A percentile compares a stretch with the other conserved stretches of the same genome.
Conservation (phyloP, 2,797 vertebrate genomes). For the Gila robusta region DNA sequence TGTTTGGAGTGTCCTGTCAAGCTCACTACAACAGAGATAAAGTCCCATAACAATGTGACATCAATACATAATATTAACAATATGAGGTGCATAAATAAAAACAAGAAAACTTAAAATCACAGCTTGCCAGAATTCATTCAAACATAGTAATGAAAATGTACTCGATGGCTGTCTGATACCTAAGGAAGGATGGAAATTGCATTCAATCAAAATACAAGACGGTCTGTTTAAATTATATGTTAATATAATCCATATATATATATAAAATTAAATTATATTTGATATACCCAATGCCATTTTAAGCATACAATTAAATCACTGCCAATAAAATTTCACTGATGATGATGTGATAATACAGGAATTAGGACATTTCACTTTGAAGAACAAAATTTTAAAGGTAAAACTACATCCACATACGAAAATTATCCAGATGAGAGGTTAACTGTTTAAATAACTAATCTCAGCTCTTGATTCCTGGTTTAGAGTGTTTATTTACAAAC, state of each 20-base stretch:
- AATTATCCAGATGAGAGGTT: neutral
- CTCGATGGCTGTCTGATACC: neutral
- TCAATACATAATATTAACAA: constrained; percentile 19
- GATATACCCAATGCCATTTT: neutral
- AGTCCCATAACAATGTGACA: neutral
- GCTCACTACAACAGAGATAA: constrained; percentile 83
- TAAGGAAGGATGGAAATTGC: neutral
- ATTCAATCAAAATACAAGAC: neutral
- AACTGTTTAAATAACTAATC: neutral
- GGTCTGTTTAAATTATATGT: too few species aligned
- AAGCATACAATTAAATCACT: neutral
- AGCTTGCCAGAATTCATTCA: neutral
- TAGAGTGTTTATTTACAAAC: neutral
- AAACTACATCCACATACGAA: neutral
- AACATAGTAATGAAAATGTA: neutral
- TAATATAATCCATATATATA: too few species aligned
- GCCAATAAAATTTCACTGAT: neutral
- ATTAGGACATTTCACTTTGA: neutral
- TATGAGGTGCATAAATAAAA: neutral
- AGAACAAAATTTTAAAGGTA: neutral
- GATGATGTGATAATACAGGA: neutral
- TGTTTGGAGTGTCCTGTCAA: constrained; percentile 86
- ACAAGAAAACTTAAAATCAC: neutral
- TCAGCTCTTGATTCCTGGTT: neutral
- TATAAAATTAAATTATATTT: neutral